A percentile compares a stretch with the other conserved stretches of the same genome.
These are phyloP conservation scores for Podarcis lilfordi DNA, from an alignment of 2,797 vertebrate genomes.

Conservation along the genomic window DNA sequence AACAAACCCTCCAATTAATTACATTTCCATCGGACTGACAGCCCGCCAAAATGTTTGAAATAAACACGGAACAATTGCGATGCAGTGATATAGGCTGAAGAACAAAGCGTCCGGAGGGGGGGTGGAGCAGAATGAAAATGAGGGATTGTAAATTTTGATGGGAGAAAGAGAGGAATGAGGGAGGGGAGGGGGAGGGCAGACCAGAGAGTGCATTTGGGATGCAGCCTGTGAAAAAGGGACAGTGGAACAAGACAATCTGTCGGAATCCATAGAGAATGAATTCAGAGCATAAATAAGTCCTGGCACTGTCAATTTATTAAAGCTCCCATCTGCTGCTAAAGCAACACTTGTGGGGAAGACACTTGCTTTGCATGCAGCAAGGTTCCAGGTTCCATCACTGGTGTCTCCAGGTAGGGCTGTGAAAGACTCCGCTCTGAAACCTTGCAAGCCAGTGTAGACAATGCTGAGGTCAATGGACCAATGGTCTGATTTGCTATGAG, in stretches of 20 bases:
- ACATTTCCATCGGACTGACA: slow-evolving; percentile 62
- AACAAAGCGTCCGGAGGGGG: slow-evolving; percentile 52
- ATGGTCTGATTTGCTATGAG: too few species aligned
- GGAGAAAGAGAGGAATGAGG: slow-evolving; percentile 34
- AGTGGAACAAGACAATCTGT: slow-evolving; percentile 46
- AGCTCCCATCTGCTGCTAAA: background rate
- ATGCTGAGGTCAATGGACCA: too few species aligned
- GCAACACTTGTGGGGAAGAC: too few species aligned
- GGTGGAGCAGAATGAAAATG: slow-evolving; percentile 62
- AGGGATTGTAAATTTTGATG: slow-evolving; percentile 45
- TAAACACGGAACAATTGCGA: slow-evolving; percentile 60
- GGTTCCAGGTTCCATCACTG: too few species aligned
- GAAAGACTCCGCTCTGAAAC: too few species aligned
- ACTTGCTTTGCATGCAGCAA: too few species aligned
- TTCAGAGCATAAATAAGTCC: background rate
- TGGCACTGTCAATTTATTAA: background rate
- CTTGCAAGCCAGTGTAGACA: too few species aligned
- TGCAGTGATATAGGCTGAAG: slow-evolving; percentile 49
- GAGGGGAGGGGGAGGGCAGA: background rate
- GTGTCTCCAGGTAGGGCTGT: too few species aligned
- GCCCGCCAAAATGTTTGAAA: slow-evolving; percentile 74
- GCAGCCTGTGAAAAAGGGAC: slow-evolving; percentile 28
- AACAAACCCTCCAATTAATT: slow-evolving; percentile 64
- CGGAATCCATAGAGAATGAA: slow-evolving; percentile 58
- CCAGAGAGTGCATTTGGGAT: background rate